These are phyloP conservation scores for Plusia festucae DNA, from an alignment of 2,888 invertebrate genomes.

Conservation along the genomic window DNA sequence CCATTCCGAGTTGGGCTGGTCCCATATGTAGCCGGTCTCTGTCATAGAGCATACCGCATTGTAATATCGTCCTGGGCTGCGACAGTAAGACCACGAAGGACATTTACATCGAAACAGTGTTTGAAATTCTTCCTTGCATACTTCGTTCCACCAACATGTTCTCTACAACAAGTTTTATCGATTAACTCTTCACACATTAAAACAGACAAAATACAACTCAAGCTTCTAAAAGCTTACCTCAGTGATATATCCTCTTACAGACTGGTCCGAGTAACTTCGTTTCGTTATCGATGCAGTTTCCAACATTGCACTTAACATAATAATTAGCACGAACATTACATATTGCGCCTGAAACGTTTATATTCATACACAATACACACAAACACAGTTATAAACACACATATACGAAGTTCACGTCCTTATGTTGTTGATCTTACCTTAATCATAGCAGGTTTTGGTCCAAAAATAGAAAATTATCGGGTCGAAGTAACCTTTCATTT, in stretches of 20 bases:
- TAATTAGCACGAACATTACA: constrained; percentile 76
- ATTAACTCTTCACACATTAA: constrained; percentile 11
- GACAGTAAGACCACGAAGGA: constrained; percentile 96
- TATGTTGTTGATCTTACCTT: constrained; percentile 73
- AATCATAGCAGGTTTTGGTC: constrained; percentile 81
- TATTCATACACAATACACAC: constrained; percentile 57
- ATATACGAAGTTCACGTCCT: constrained; percentile 46
- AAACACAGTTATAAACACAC: constrained; percentile 56
- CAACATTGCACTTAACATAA: constrained; percentile 78
- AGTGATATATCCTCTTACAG: constrained; percentile 94
- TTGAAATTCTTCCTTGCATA: constrained; percentile 97
- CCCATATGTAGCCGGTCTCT: constrained; percentile 97
- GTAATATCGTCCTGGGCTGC: constrained; percentile 96
- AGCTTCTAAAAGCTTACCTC: constrained; percentile 89
- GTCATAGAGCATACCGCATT: constrained; percentile 97
- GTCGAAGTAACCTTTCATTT: constrained; percentile 69
- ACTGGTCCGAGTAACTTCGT: constrained; percentile 94
- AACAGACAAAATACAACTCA: constrained; percentile 14
- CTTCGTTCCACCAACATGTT: constrained; percentile 98
- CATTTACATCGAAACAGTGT: constrained; percentile 96
- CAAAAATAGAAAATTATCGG: constrained; percentile 70
- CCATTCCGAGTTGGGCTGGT: constrained; percentile 91
- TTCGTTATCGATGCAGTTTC: constrained; percentile 85
- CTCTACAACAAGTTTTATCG: constrained; percentile 88
- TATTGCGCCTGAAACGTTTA: constrained; percentile 77